These are phyloP conservation scores for Tribolium freemani DNA, from an alignment of 2,888 invertebrate genomes.

Conservation along the genomic window DNA sequence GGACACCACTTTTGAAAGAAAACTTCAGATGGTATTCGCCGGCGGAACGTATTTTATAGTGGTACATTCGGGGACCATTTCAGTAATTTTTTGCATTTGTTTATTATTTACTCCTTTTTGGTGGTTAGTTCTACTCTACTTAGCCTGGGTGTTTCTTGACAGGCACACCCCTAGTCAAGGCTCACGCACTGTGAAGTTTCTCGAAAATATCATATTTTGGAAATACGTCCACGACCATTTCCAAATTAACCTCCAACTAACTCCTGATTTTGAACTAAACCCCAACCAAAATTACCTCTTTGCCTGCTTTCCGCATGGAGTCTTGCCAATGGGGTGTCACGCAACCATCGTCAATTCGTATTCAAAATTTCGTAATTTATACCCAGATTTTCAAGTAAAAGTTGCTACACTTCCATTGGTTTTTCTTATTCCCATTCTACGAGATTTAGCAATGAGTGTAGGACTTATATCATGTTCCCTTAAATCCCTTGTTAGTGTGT, in stretches of 20 bases:
- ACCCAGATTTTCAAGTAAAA: slow-evolving; percentile 69
- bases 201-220: slow-evolving; percentile 80
- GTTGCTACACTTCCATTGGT: slow-evolving; percentile 72
- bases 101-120: slow-evolving; percentile 73
- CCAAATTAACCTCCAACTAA: slow-evolving; percentile 85
- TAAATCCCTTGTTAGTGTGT: slow-evolving; percentile 76
- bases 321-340: slow-evolving; percentile 82
- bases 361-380: slow-evolving; percentile 64
- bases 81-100: slow-evolving; percentile 72
- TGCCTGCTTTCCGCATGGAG: slow-evolving; percentile 78
- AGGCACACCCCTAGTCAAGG: slow-evolving; percentile 73
- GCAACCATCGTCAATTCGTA: slow-evolving; percentile 73
- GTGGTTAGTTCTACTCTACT: slow-evolving; percentile 73
- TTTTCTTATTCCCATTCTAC: slow-evolving; percentile 79
- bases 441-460: slow-evolving; percentile 76
- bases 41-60: slow-evolving; percentile 71
- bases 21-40: slow-evolving; percentile 54
- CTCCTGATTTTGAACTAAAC: slow-evolving; percentile 74
- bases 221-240: slow-evolving; percentile 85
- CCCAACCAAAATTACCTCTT: slow-evolving; percentile 87
- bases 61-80: slow-evolving; percentile 71
- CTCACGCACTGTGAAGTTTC: slow-evolving; percentile 64
- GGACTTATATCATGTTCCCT: slow-evolving; percentile 73
- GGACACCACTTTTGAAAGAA: neutral
- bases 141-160: slow-evolving; percentile 76